phyloP scores from a whole-genome alignment of 2,888 invertebrate genomes.

The Drosophila imparisetae region DNA sequence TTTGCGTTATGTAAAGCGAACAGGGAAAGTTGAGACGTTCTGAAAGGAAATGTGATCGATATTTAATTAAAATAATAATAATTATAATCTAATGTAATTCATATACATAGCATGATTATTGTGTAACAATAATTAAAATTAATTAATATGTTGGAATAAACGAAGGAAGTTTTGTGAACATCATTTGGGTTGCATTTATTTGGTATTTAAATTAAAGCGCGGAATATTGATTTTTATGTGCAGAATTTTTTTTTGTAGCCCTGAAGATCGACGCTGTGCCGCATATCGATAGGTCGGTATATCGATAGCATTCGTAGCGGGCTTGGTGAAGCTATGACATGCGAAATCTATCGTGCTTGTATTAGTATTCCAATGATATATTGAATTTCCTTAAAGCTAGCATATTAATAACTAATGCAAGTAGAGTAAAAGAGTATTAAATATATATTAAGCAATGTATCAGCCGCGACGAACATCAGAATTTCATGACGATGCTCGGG shows the following conservation, averaged over 20 bases:
- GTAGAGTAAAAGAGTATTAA: background rate
- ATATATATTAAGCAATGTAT: conserved; percentile 59
- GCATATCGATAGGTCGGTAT: conserved; percentile 17
- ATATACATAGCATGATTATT: conserved; percentile 65
- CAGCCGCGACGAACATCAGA: conserved; percentile 80
- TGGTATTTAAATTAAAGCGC: background rate
- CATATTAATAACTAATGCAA: background rate
- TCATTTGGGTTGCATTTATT: background rate
- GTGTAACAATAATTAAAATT: conserved; percentile 71
- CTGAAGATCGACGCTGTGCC: conserved; percentile 6
- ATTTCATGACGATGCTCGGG: conserved; percentile 71
- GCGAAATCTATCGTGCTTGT: background rate
- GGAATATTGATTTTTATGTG: background rate
- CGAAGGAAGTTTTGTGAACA: conserved; percentile 35
- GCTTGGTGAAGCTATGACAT: conserved; percentile 19
- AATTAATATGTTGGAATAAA: conserved; percentile 58
- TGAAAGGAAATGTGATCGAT: conserved; percentile 83
- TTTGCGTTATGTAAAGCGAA: conserved; percentile 58
- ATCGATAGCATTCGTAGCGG: background rate
- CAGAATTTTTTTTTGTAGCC: background rate
- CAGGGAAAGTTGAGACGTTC: conserved; percentile 72
- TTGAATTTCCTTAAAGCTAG: background rate
- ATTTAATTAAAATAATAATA: conserved; percentile 74
- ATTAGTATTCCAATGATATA: background rate
- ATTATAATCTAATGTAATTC: conserved; percentile 59